phyloP scores from a whole-genome alignment of 2,888 invertebrate genomes.

The Calliphora vomitoria region DNA sequence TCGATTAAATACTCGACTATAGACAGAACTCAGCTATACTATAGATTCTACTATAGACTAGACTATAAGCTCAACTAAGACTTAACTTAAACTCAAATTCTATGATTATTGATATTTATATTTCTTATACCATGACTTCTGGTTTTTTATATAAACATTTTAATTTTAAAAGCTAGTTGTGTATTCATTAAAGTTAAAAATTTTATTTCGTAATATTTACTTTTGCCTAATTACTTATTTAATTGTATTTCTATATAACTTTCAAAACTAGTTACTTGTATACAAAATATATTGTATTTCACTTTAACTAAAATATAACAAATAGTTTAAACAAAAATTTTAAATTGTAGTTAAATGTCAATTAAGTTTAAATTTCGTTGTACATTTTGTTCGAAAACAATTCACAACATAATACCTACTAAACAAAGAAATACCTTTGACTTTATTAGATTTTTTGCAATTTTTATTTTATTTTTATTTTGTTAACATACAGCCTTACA shows the following conservation, averaged over 20 bases:
- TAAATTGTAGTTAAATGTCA: conserved; percentile 73
- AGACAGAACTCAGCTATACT: no score
- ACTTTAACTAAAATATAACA: conserved; percentile 23
- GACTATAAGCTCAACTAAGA: no score
- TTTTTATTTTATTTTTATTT: background rate
- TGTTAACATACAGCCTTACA: background rate
- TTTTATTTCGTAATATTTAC: no score
- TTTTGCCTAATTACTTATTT: background rate
- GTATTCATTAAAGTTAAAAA: no score
- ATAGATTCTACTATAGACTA: no score
- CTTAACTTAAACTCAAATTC: no score
- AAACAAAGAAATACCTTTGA: conserved; percentile 68
- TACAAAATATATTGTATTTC: background rate
- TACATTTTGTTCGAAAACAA: conserved; percentile 15
- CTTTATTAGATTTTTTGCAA: conserved; percentile 55
- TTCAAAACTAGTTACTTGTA: background rate
- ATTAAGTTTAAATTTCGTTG: conserved; percentile 63
- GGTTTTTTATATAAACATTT: no score
- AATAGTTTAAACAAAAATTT: conserved; percentile 62
- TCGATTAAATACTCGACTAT: no score
- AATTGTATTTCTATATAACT: background rate
- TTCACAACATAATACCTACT: conserved; percentile 14
- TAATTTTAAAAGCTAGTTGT: no score
- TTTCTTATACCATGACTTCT: no score
- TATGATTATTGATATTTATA: no score